Evolutionary conservation across 2,797 vertebrate species (phyloP), one percentile per base, ranked within the genome.

Genomic region (Agapornis canus): DNA sequence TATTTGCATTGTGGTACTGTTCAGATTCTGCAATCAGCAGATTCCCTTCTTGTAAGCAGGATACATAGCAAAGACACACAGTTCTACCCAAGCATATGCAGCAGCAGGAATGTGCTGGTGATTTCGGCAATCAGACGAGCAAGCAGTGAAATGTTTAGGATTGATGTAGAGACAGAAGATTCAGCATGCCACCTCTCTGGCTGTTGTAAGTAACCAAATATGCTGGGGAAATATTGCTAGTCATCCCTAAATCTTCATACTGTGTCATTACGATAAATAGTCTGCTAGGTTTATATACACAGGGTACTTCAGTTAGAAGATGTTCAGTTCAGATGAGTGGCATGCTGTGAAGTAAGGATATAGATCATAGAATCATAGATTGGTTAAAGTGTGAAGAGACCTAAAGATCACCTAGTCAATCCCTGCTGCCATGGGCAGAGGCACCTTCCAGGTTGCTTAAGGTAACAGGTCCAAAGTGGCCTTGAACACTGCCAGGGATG

Each of bases 21-120:
- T 81, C 59, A 78, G 85, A 37, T 64, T 57, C 65, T 87, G 61
- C 20, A 18, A 3, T n/a, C 42, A 35, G n/a, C 65, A 82, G 87
- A 9, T 11, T 64, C 4, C 25, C 17, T 29, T 43, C 10, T 6
- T 37, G 13, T 35, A 31, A 86, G 68, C 39, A 57, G 82, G 54
- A 35, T 42, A 27, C 2, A 2, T 6, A 22, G 14, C 19, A 52
- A 79, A 78, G 60, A 37, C n/a, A 18, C 35, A 10, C 0, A 3
- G 25, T 29, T 22, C 56, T 56, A 15, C 47, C 63, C 12, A 13
- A 37, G 25, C 6, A 13, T 10, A 13, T 3, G 54, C 35, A 63
- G 54, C 35, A 63, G 57, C n/a, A 42, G 47, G 21, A 94, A 2
- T 0, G 0, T 35, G 49, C 45, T 0, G 3, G 35, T 48, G n/a